Conservation (phyloP, 2,888 invertebrate genomes). For the Conops quadrifasciatus region DNA sequence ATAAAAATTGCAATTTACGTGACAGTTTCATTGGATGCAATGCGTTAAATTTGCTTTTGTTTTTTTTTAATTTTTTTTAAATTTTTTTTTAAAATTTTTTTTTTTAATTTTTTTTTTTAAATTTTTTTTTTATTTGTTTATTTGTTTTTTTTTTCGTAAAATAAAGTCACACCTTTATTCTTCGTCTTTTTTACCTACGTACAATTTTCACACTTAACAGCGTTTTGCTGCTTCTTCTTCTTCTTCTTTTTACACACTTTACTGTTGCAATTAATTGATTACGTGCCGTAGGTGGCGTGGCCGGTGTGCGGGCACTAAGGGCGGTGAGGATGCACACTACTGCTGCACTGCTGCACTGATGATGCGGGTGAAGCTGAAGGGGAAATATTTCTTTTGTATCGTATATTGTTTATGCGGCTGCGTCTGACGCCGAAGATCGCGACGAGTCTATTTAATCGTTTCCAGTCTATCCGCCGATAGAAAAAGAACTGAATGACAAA, state of each 20-base stretch:
- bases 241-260: background rate
- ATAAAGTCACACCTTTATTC: too few relatives aligned
- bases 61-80: too few relatives aligned
- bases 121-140: too few relatives aligned
- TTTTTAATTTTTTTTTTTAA: too few relatives aligned
- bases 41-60: too few relatives aligned
- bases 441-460: conserved; percentile 46
- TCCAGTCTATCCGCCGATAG: conserved; percentile 61
- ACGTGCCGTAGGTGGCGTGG: background rate
- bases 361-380: background rate
- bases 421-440: conserved; percentile 25
- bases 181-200: too few relatives aligned
- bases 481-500: conserved; percentile 60
- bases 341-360: background rate
- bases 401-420: conserved; percentile 19
- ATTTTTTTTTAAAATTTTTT: too few relatives aligned
- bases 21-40: too few relatives aligned
- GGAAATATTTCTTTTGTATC: background rate
- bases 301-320: background rate
- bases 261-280: background rate
- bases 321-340: background rate
- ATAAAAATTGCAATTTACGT: too few relatives aligned
- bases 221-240: background rate
- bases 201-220: too few relatives aligned
- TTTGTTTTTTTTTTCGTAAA: too few relatives aligned